Base-by-base conservation (phyloP, 1,140 invertebrate species). In the Helicoverpa armigera region DNA sequence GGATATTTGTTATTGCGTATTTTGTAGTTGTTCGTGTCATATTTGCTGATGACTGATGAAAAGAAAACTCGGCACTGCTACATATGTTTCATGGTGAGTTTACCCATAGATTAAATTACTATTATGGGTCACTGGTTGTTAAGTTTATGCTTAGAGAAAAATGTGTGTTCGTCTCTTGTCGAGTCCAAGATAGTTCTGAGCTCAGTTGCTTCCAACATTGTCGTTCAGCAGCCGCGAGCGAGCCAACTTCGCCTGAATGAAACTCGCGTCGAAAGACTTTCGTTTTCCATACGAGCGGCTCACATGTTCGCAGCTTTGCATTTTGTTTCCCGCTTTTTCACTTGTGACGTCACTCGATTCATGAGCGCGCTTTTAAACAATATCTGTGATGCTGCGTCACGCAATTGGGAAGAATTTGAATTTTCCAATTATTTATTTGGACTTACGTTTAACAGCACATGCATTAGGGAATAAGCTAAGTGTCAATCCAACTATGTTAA, bases 251-350 rank as follows among this genome's bases (percentile, higher is more conserved):
- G 86, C 82, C 88, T 93, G 86, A 94, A 94, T 94, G 93, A 93
- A 94, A 91, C 91, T 93, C 88, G 85, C 83, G 84, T 82, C 87
- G 84, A 83, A 91, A 91, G 90, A 94, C 93, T 94, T 94, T 94
- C 93, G 87, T 92, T 94, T 94, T 94, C 92, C 91, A 92, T 94
- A 94, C 91, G 91, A 91, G 90, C 83, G 58, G 81, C 88, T 91
- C 88, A 92, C 87, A 93, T 92, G 89, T 87, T 89, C 84, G 87
- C 87, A 89, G 89, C 87, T 93, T 93, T 93, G 91, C 89, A 92
- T 92, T 91, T 90, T 91, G 91, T 91, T 94, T 90, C 88, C 89
- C 86, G 91, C 91, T 92, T 93, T 93, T 93, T 92, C 91, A 86
- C 87, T 90, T 83, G 84, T 94, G 91, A 93, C 91, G 92, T 94